Percentiles rank a stretch among this genome's conserved stretches.
phyloP scores from a whole-genome alignment of 2,888 invertebrate genomes.

The Cerceris rybyensis region DNA sequence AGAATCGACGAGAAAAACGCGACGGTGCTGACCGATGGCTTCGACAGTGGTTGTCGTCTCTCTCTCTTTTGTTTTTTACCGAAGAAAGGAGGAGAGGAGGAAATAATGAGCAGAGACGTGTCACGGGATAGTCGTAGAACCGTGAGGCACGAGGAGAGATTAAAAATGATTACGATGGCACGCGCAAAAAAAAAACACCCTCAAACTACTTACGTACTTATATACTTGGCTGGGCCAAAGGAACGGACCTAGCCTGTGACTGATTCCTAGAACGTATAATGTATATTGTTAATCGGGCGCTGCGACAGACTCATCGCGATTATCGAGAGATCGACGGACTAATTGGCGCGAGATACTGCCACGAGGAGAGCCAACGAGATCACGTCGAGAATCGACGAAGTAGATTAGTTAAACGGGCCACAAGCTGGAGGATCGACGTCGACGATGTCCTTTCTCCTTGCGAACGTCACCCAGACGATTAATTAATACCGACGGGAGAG shows the following conservation, averaged over 20 bases:
- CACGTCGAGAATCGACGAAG: conserved; percentile 4
- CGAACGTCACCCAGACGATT: conserved; percentile 38
- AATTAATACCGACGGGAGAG: conserved; percentile 29
- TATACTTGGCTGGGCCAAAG: conserved; percentile 69
- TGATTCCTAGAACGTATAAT: conserved; percentile 80
- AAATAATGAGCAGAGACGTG: conserved; percentile 11
- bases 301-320: conserved; percentile 42
- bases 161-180: not conserved
- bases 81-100: conserved; percentile 36
- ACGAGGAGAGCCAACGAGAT: conserved; percentile 11
- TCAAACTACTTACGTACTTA: conserved; percentile 81
- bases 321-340: conserved; percentile 35
- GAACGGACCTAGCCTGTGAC: conserved; percentile 73
- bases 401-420: conserved; percentile 38
- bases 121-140: conserved; percentile 43
- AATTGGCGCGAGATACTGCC: conserved; percentile 56
- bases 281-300: conserved; percentile 66
- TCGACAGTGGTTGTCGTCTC: conserved; percentile 34
- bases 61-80: conserved; percentile 28
- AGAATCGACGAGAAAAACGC: conserved; percentile 8
- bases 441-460: conserved; percentile 11
- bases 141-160: conserved; percentile 26
- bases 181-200: conserved; percentile 41
- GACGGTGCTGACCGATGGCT: conserved; percentile 39
- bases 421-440: conserved; percentile 4